Evolutionary conservation across 2,113 vertebrate species (phyloP).

Genomic region (Chrysochloris asiatica): DNA sequence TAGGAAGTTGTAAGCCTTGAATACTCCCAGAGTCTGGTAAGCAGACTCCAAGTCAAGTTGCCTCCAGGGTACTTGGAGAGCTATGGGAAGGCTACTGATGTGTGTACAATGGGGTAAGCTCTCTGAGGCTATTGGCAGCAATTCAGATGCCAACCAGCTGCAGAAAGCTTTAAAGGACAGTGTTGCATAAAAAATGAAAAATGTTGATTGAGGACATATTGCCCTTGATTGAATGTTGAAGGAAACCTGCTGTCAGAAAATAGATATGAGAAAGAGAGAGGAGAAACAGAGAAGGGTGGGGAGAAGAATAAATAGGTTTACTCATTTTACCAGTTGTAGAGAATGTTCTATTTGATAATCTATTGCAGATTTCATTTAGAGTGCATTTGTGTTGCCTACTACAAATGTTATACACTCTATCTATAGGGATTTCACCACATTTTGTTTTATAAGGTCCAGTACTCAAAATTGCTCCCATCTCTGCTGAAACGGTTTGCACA

Average conservation of each 20-base stretch:
- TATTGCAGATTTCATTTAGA: background rate
- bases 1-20: background rate
- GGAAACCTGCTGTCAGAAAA: constrained; percentile 78
- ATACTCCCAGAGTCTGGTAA: fast-evolving
- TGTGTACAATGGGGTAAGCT: constrained; percentile 70
- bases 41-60: constrained; percentile 20
- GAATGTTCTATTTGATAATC: constrained; percentile 25
- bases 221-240: constrained; percentile 78
- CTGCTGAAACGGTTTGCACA: fast-evolving
- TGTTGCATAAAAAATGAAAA: constrained; percentile 79
- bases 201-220: constrained; percentile 83
- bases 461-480: background rate
- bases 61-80: constrained; percentile 68
- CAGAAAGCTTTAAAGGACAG: constrained; percentile 83
- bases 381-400: background rate
- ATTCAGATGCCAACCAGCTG: constrained; percentile 84
- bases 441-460: background rate
- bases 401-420: background rate
- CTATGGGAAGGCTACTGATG: constrained; percentile 69
- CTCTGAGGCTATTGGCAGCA: constrained; percentile 81
- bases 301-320: background rate
- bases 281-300: background rate
- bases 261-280: constrained; percentile 38
- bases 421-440: background rate
- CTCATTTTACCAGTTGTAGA: constrained; percentile 2